phyloP scores from a whole-genome alignment of 2,113 vertebrate species.

The Osmerus eperlanus region DNA sequence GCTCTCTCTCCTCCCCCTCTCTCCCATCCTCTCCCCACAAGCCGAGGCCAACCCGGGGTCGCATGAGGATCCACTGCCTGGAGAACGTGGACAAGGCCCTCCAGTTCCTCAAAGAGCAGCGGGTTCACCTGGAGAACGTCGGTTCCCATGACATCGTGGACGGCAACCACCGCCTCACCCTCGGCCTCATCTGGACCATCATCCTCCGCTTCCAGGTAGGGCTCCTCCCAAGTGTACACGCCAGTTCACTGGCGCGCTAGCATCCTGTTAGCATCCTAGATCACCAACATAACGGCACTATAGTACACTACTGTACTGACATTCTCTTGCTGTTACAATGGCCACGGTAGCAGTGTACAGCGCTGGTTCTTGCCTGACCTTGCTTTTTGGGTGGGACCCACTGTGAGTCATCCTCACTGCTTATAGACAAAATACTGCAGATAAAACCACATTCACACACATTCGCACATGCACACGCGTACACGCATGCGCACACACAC shows the following conservation, averaged over 20 bases:
- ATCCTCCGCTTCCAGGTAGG: conserved; percentile 93
- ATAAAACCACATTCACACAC: too few species aligned
- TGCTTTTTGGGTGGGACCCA: too few species aligned
- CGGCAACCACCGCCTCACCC: conserved; percentile 88
- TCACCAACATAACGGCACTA: neutral
- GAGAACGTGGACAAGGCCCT: conserved; percentile 95
- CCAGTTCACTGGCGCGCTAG: neutral
- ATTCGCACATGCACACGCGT: too few species aligned
- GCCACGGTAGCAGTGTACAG: too few species aligned
- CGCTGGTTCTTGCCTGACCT: too few species aligned
- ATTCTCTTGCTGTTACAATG: too few species aligned
- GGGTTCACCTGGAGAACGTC: conserved; percentile 93
- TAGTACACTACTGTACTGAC: neutral
- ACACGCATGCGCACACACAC: too few species aligned
- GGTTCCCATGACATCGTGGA: conserved; percentile 96
- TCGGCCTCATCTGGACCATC: conserved; percentile 95
- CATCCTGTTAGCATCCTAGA: neutral
- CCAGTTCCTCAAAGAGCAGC: conserved; percentile 95
- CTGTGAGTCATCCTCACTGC: too few species aligned
- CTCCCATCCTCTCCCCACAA: conserved; percentile 37
- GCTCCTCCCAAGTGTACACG: neutral
- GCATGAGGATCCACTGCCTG: conserved; percentile 95
- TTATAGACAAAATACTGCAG: too few species aligned
- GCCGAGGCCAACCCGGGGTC: conserved; percentile 88
- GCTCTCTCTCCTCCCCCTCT: too few species aligned